phyloP scores from a whole-genome alignment of 2,797 vertebrate genomes.

The Scomberomorus guttatus region DNA sequence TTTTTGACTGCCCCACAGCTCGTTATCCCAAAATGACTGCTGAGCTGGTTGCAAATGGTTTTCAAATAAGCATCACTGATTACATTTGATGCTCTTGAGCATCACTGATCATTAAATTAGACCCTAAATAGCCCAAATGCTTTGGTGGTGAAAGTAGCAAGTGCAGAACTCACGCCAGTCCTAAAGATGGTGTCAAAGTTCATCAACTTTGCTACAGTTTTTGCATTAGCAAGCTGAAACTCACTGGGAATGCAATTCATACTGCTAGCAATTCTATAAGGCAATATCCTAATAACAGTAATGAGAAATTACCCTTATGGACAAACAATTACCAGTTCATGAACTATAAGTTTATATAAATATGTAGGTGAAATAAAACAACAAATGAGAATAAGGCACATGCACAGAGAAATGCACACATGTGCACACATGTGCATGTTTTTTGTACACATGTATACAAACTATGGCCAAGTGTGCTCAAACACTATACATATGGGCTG shows the following conservation, averaged over 20 bases:
- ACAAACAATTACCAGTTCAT: background rate
- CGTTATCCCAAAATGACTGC: background rate
- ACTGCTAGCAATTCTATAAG: background rate
- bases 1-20: too few species aligned
- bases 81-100: constrained; percentile 4
- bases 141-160: background rate
- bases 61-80: constrained; percentile 33
- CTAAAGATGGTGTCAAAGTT: background rate
- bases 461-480: background rate
- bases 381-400: background rate
- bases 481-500: background rate
- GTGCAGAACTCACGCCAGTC: background rate
- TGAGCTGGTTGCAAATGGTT: constrained; percentile 20
- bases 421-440: too few species aligned
- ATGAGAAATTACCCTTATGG: background rate
- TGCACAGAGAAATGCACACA: background rate
- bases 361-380: background rate
- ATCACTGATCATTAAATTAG: constrained; percentile 23
- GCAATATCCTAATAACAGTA: background rate
- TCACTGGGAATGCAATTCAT: background rate
- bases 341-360: background rate
- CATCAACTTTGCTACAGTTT: background rate
- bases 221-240: background rate
- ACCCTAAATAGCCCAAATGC: constrained; percentile 12
- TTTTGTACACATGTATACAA: background rate